Evolutionary conservation across 1,140 invertebrate genomes (phyloP), one percentile per base, ranked within the genome.

Genomic region (Galleria mellonella): DNA sequence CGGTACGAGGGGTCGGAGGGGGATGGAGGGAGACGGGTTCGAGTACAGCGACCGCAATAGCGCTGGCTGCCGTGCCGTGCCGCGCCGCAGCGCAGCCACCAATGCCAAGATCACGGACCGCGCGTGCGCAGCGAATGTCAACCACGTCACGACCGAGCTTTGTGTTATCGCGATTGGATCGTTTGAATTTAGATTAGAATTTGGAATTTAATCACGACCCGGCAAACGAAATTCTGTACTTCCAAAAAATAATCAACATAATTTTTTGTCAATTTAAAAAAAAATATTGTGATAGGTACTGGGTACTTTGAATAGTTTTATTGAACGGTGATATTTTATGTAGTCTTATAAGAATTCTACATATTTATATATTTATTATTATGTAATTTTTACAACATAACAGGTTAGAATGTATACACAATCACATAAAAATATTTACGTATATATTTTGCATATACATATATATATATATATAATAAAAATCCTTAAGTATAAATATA

Each of bases 81-180:
- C 17, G 17, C 17, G 17, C 17, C 17, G 17, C 61, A 61, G 54
- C 65, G 62, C 62, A 66, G 68, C 71, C 62, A 73, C 68, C 75
- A 82, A 79, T 84, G 81, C 81, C 81, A 84, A 84, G 81, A 84
- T 84, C 81, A 84, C 77, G 79, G 79, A 62, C 68, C 64, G 71
- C 66, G 68, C 71, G 60, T 65, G 63, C 66, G 68, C 67, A 54
- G 71, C 77, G 77, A 84, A 84, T 83, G 79, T 81, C 79, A 82
- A 74, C 72, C 75, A 76, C 75, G 75, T 84, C 79, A 82, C 79
- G 76, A 83, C 45, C 56, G 44, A 66, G 63, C 73, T 72, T 72
- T 72, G 71, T 71, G 64, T 65, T 72, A 78, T 72, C 65, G 63
- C 65, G 65, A 62, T 64, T 66, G 62, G 66, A 72, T 77, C 72